Evolutionary conservation across 2,113 vertebrate genomes (phyloP).

Genomic region (Fulmarus glacialis): DNA sequence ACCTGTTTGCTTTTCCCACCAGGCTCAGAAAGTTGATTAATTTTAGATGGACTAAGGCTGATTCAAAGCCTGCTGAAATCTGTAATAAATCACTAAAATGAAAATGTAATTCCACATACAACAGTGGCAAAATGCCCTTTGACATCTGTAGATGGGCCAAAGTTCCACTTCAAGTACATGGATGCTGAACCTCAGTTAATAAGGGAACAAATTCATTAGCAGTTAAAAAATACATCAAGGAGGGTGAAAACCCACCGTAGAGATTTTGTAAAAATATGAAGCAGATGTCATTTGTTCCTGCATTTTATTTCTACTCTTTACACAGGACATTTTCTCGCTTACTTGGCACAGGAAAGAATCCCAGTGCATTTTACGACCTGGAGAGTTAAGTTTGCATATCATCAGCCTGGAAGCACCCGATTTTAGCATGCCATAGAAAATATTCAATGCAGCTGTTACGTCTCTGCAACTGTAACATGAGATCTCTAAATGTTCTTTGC

Average conservation of each 20-base stretch:
- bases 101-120: slow-evolving; percentile 28
- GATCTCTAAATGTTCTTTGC: not conserved
- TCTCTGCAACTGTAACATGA: not conserved
- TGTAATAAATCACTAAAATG: slow-evolving; percentile 36
- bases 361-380: not conserved
- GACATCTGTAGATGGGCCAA: not conserved
- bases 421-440: not conserved
- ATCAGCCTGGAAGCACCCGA: not conserved
- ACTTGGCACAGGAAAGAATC: not conserved
- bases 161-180: not conserved
- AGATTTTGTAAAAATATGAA: not conserved
- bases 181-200: not conserved
- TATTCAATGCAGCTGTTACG: not conserved
- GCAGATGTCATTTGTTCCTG: not conserved
- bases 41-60: slow-evolving; percentile 21
- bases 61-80: slow-evolving; percentile 5
- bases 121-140: slow-evolving; percentile 1
- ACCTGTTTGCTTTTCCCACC: slow-evolving; percentile 30
- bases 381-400: slow-evolving; percentile 3
- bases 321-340: not conserved
- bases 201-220: not conserved
- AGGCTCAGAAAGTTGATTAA: slow-evolving; percentile 32
- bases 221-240: not conserved
- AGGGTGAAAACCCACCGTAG: not conserved
- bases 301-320: not conserved